Evolutionary conservation across 2,888 invertebrate species (phyloP), one percentile per base, ranked within the genome.

Genomic region (Neuroscelio doddi): DNA sequence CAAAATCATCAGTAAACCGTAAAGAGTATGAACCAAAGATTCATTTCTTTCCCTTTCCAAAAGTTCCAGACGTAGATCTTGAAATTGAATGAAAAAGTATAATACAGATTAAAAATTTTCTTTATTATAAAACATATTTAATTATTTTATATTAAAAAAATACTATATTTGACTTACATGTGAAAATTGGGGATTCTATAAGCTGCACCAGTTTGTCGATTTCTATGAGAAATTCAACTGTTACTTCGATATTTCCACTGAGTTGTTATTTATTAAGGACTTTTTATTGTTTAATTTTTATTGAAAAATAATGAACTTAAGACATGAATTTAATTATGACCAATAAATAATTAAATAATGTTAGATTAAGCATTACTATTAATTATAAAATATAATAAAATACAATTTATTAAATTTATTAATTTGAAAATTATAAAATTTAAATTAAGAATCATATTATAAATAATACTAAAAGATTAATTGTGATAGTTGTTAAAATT

Each of bases 131-230:
- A n/a, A n/a, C n/a, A n/a, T n/a, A n/a, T n/a, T n/a, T n/a, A n/a
- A n/a, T n/a, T n/a, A 12, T 17, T 12, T 34, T 42, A 16, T 14
- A 21, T 39, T 53, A 17, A 39, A 4, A 88, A 45, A n/a, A n/a
- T n/a, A n/a, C n/a, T 21, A 21, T 3, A 10, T 34, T 21, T 10
- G 64, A 89, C 95, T 92, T 87, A 97, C 98, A 96, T 52, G 98
- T 96, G 85, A 99, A 98, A 83, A 99, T 98, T 1, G 99, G 99
- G 9, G 98, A 99, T 86, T 99, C 99, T 55, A 99, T 93, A 8
- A 99, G 88, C 83, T 99, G 98, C 39, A 99, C 95, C 63, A 99
- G 86, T 85, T 98, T 97, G 83, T 99, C 99, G 65, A 99, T 92
- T 88, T 99, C 98, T 9, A 92, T 94, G 21, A 99, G 88, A 81